Conservation (phyloP, 1,140 invertebrate genomes). For the Lordiphosa collinella region DNA sequence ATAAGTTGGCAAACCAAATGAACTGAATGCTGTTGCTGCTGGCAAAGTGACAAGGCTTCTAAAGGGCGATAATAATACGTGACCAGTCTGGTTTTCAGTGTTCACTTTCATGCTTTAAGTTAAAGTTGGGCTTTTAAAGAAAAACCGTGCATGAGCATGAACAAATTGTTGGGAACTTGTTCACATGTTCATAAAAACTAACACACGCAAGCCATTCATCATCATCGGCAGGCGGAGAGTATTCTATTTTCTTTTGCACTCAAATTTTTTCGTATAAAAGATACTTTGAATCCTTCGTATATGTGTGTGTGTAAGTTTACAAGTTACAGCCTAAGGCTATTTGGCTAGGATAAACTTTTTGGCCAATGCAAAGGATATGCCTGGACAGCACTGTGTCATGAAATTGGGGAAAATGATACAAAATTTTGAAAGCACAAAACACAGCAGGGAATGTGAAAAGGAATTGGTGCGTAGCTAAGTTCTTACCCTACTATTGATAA, state of each 20-base stretch:
- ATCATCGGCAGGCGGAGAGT: slow-evolving; percentile 57
- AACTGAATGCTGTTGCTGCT: slow-evolving; percentile 44
- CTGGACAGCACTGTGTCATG: slow-evolving; percentile 26
- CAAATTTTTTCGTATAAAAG: slow-evolving; percentile 44
- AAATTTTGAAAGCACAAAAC: too few relatives aligned
- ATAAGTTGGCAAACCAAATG: slow-evolving; percentile 67
- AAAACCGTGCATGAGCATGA: slow-evolving; percentile 4
- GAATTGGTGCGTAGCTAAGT: too few relatives aligned
- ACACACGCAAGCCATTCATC: slow-evolving; percentile 62
- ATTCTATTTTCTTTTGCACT: slow-evolving; percentile 45
- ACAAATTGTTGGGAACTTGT: slow-evolving; percentile 71
- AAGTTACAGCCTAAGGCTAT: slow-evolving; percentile 71
- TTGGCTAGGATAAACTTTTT: slow-evolving; percentile 58
- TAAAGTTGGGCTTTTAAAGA: slow-evolving; percentile 36
- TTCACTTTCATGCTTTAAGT: slow-evolving; percentile 37
- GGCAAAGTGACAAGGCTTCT: slow-evolving; percentile 56
- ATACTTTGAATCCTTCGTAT: slow-evolving; percentile 24
- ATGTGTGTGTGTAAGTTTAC: slow-evolving; percentile 52
- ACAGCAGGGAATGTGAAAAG: too few relatives aligned
- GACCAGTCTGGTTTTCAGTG: slow-evolving; percentile 50
- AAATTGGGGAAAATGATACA: background rate
- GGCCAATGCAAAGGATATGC: slow-evolving; percentile 17
- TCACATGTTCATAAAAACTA: slow-evolving; percentile 58
- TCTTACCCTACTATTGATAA: too few relatives aligned
- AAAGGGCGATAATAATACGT: slow-evolving; percentile 66